Base-by-base conservation (phyloP, 1,140 invertebrate genomes). In the Bradysia coprophila region DNA sequence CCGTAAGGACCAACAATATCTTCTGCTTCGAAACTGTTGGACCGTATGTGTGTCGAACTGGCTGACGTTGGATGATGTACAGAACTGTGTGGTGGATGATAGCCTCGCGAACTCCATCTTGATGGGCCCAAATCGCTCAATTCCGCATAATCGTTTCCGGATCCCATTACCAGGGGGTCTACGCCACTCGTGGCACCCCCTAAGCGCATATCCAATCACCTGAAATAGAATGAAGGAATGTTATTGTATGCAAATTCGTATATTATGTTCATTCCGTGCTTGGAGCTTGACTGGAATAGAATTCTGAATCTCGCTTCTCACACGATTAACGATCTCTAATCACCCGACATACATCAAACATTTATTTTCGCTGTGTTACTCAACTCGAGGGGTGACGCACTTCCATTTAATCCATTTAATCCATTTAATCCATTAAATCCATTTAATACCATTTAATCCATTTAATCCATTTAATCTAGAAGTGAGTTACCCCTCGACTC, bases 111-210 rank as follows among this genome's bases (percentile, higher is more conserved):
- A 51, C 53, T 57, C 57, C 57, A 59, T 48, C 57, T 54, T 51
- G 56, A 54, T 48, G 55, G 57, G 53, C 58, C 58, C 54, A 61
- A 53, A 53, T 61, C 58, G 51, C 58, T 59, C 51, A 61, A 51
- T 59, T 61, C 58, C 47, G 58, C 58, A 58, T 61, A 61, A 44
- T 61, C 58, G 48, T 61, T 60, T 48, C 58, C 57, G 55, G 57
- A 54, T 55, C 57, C 58, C 57, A 59, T 59, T 56, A 56, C 59
- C 53, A 55, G 56, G 57, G 57, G 57, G 56, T 59, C 57, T 45
- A 55, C 57, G 51, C 57, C 58, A 39, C 38, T 20, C 8, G 16
- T 20, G 42, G 36, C 36, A 41, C 57, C 57, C 54, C 54, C 54
- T 56, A 59, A 57, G 56, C 57, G 57, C 57, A 59, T 59, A 55